phyloP scores from a whole-genome alignment of 2,113 vertebrate genomes.

The Marmota monax region DNA sequence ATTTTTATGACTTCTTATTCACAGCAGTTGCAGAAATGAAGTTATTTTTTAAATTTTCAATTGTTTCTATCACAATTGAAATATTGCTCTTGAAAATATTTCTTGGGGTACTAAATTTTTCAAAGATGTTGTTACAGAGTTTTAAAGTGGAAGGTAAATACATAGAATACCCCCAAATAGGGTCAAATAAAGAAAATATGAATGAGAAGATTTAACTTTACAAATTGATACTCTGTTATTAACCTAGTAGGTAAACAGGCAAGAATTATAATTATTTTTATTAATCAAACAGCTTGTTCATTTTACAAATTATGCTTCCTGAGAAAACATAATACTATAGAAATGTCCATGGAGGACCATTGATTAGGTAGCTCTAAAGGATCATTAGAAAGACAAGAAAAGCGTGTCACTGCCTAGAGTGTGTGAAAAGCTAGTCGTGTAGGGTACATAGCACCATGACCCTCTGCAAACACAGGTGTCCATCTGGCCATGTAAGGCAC shows the following conservation, averaged over 20 bases:
- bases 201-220: not conserved
- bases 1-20: conserved; percentile 58
- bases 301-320: not conserved
- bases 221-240: not conserved
- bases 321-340: not conserved
- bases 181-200: not conserved
- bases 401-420: not conserved
- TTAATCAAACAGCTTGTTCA: not conserved
- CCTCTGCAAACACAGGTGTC: not conserved
- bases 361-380: not conserved
- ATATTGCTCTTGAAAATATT: conserved; percentile 35
- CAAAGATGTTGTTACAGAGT: not conserved
- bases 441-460: not conserved
- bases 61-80: not conserved
- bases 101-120: not conserved
- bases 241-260: not conserved
- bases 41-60: not conserved
- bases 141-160: not conserved
- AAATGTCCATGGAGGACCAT: not conserved
- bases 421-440: not conserved
- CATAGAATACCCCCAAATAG: not conserved
- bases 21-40: not conserved
- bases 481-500: not conserved
- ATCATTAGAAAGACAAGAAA: not conserved
- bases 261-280: not conserved